Evolutionary conservation across 2,797 vertebrate genomes (phyloP).

Genomic region (Malurus splendens): DNA sequence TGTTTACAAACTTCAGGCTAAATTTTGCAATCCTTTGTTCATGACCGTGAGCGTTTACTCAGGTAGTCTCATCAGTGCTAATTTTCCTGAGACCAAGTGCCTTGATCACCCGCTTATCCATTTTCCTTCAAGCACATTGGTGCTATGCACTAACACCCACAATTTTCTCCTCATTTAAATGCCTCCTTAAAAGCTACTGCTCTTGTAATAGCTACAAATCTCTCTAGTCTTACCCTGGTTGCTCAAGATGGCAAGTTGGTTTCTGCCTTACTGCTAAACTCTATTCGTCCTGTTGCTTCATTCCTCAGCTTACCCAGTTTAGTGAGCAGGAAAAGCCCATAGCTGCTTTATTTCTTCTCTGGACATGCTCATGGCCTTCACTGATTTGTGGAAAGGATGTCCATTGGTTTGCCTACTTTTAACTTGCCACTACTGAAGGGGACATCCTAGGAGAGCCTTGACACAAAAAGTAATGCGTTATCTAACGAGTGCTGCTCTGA

Average conservation of each 20-base stretch:
- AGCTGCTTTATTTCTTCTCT: rapidly evolving
- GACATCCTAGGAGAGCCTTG: neutral
- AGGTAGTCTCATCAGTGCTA: neutral
- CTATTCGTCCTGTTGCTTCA: neutral
- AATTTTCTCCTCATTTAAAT: conserved; percentile 25
- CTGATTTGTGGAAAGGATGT: neutral
- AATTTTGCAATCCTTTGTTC: conserved; percentile 18
- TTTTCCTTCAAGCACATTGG: conserved; percentile 3
- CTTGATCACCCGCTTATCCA: neutral
- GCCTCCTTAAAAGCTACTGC: neutral
- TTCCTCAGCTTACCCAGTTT: neutral
- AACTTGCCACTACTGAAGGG: neutral
- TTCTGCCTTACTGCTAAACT: neutral
- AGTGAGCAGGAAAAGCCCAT: neutral
- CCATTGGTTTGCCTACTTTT: neutral
- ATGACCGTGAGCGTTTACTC: neutral
- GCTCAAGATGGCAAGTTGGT: neutral
- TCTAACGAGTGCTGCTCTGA: neutral
- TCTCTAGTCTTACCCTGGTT: neutral
- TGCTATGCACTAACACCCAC: neutral
- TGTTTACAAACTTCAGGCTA: conserved; percentile 30
- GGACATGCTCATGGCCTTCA: neutral
- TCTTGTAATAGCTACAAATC: neutral
- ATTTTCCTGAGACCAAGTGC: neutral
- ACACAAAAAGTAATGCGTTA: neutral